phyloP scores from a whole-genome alignment of 2,888 invertebrate species.

The Carabus problematicus region DNA sequence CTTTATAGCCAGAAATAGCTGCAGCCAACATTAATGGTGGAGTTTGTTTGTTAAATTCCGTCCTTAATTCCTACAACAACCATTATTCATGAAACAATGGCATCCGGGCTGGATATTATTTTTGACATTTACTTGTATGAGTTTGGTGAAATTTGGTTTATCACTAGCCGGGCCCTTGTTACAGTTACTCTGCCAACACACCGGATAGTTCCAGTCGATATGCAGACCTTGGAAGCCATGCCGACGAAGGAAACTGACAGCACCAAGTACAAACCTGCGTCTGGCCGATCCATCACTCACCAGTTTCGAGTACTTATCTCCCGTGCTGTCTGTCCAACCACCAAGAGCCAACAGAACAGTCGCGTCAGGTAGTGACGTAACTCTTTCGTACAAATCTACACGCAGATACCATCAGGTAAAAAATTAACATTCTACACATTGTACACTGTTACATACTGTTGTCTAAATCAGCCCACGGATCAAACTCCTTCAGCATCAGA shows the following conservation, averaged over 20 bases:
- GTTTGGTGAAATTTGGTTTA: conserved; percentile 77
- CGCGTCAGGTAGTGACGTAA: conserved; percentile 71
- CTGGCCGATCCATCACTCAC: conserved; percentile 73
- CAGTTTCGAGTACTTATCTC: conserved; percentile 84
- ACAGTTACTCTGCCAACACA: conserved; percentile 92
- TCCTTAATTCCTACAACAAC: conserved; percentile 66
- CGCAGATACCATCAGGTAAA: not conserved
- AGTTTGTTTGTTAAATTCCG: conserved; percentile 67
- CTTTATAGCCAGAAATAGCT: conserved; percentile 88
- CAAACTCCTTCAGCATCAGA: conserved; percentile 79
- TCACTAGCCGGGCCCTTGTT: conserved; percentile 80
- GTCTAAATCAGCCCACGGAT: conserved; percentile 87
- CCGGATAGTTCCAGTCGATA: conserved; percentile 94
- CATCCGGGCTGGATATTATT: not conserved
- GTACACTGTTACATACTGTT: conserved; percentile 72
- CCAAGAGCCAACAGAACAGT: conserved; percentile 83
- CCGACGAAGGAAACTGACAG: conserved; percentile 73
- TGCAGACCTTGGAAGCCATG: conserved; percentile 88
- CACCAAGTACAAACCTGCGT: conserved; percentile 73
- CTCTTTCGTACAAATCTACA: conserved; percentile 79
- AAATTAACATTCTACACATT: no score
- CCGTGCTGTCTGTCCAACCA: conserved; percentile 95
- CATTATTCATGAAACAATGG: conserved; percentile 1
- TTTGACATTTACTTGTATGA: conserved; percentile 67
- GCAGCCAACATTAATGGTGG: conserved; percentile 79